Evolutionary conservation across 2,888 invertebrate genomes (phyloP), one percentile per base, ranked within the genome.

Genomic region (Eretmocerus hayati): DNA sequence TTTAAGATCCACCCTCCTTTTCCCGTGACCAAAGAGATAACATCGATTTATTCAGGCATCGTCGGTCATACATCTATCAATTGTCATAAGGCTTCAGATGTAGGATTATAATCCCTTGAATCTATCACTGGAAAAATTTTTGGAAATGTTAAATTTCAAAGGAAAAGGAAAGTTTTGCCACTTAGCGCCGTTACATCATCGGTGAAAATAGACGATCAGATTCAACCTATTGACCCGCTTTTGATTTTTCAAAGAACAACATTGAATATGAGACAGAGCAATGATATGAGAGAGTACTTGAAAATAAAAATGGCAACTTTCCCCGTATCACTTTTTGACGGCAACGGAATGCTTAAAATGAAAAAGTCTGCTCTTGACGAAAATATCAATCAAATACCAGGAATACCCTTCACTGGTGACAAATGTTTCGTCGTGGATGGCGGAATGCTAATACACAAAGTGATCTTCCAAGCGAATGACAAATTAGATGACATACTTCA

Each of bases 1-100:
- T 62, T 66, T 38, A 57, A 54, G 54, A 21, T 46, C 13, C 64
- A 67, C 62, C 55, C 62, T 62, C 63, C 65, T 53, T 66, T 67
- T 55, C 54, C 57, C 6, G 42, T 52, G 13, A 26, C 45, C 40
- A 40, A 48, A 13, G 31, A 52, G 43, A 54, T 59, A 15, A 41
- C 57, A 31, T 62, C 57, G 21, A 55, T 61, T 43, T 52, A 48
- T 6, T 46, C 32, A 35, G 57, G 59, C 40, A 48, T 59, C 32
- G 48, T 57, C 21, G 58, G 59, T 30, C 48, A 54, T 31, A 39
- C 54, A 32, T 52, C 51, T 26, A 56, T 58, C 18, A 58, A 60
- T 48, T 60, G 57, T 43, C 31, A 65, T 52, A 46, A 57, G 52
- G 62, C 64, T 42, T 52, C 47, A 53, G 59, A 58, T 64, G 56